These are phyloP conservation scores for Doryteuthis pealeii DNA, from an alignment of 1,140 invertebrate species.

Conservation along the genomic window DNA sequence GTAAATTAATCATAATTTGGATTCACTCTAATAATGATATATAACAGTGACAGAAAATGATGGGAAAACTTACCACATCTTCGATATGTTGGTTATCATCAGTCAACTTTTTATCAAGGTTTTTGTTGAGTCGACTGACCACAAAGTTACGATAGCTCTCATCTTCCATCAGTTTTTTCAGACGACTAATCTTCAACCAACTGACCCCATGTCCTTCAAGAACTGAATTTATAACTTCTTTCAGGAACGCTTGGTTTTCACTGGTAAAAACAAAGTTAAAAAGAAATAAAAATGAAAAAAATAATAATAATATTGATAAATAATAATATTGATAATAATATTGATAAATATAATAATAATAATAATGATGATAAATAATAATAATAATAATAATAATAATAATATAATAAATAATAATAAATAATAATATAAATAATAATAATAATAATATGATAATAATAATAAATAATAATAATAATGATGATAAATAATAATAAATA, in stretches of 20 bases:
- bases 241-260: conserved; percentile 67
- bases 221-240: conserved; percentile 85
- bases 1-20: too few species aligned
- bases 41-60: background rate
- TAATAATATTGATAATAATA: too few species aligned
- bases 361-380: too few species aligned
- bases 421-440: too few species aligned
- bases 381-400: too few species aligned
- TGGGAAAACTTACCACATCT: conserved; percentile 80
- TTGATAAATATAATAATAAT: too few species aligned
- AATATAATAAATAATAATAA: too few species aligned
- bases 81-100: conserved; percentile 93
- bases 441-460: too few species aligned
- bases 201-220: conserved; percentile 94
- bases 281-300: background rate
- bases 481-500: too few species aligned
- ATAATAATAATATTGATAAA: too few species aligned
- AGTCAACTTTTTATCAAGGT: conserved; percentile 88
- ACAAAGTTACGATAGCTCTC: conserved; percentile 97
- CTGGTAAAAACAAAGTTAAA: conserved; percentile 46
- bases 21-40: too few species aligned
- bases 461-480: too few species aligned
- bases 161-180: conserved; percentile 98
- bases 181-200: conserved; percentile 90
- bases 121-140: conserved; percentile 91